Evolutionary conservation across 2,113 vertebrate genomes (phyloP).

Genomic region (Triplophysa tibetana): DNA sequence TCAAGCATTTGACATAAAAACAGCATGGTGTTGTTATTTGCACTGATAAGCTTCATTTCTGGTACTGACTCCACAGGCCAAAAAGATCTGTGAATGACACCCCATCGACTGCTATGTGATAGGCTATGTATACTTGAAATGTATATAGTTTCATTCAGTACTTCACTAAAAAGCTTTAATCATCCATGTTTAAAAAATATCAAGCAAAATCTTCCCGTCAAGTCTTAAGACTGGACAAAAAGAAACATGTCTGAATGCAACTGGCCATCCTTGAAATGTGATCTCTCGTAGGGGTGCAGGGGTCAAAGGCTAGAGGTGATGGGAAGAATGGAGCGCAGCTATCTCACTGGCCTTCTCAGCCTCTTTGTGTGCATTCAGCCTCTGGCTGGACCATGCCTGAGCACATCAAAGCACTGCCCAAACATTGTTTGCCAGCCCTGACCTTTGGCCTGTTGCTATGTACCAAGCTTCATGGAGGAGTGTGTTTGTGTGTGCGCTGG

Average conservation of each 20-base stretch:
- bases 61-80: too few relatives aligned
- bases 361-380: conserved; percentile 76
- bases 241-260: conserved; percentile 61
- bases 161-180: not conserved
- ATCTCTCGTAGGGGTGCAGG: conserved; percentile 70
- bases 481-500: not conserved
- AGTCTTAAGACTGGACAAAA: conserved; percentile 45
- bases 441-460: conserved; percentile 49
- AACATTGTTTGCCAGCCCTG: conserved; percentile 68
- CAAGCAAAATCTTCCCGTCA: not conserved
- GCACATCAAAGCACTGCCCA: conserved; percentile 79
- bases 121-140: not conserved
- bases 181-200: not conserved
- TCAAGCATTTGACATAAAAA: too few relatives aligned
- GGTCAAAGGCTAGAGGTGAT: conserved; percentile 73
- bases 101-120: not conserved
- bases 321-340: conserved; percentile 65
- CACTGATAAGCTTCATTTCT: too few relatives aligned
- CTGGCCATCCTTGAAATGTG: conserved; percentile 60
- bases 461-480: not conserved
- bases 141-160: not conserved
- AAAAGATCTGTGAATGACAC: conserved; percentile 2
- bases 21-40: too few relatives aligned
- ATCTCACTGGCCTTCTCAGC: conserved; percentile 56
- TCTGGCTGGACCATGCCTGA: conserved; percentile 67